These are phyloP conservation scores for Pteronotus mesoamericanus DNA, from an alignment of 2,797 vertebrate genomes.

Conservation along the genomic window DNA sequence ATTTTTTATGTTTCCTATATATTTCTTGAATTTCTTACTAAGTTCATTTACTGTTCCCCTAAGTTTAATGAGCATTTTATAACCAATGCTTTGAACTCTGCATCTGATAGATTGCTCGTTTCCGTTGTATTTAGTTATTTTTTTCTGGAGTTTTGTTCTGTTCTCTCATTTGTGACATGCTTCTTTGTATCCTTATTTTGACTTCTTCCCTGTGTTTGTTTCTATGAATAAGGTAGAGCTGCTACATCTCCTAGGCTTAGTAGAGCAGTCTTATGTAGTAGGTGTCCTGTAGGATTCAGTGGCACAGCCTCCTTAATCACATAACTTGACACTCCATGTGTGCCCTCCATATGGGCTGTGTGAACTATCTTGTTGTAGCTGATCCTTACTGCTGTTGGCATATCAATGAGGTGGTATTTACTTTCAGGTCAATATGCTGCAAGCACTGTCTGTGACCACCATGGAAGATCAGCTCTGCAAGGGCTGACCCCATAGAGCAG, in stretches of 20 bases:
- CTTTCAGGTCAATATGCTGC: background rate
- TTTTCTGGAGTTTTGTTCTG: background rate
- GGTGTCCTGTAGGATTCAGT: background rate
- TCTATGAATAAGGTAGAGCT: background rate
- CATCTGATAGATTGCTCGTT: background rate
- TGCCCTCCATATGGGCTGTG: background rate
- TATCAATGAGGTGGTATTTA: background rate
- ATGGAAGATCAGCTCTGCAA: background rate
- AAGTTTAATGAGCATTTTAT: background rate
- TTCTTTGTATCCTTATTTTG: background rate
- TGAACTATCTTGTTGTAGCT: background rate
- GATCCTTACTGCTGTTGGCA: background rate
- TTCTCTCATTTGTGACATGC: background rate
- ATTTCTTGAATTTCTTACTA: background rate
- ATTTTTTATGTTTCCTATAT: background rate
- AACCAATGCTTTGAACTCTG: background rate
- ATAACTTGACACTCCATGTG: background rate
- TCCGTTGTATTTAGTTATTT: background rate
- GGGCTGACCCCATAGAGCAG: background rate
- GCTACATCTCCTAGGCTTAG: background rate
- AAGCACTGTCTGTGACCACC: background rate
- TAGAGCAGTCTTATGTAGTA: background rate
- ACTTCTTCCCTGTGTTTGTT: background rate
- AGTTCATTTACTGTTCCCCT: background rate
- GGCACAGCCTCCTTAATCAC: background rate